Percentiles rank a stretch among this genome's conserved stretches.
Evolutionary conservation across 2,888 invertebrate species (phyloP).

Genomic region (Amphipoea oculea): DNA sequence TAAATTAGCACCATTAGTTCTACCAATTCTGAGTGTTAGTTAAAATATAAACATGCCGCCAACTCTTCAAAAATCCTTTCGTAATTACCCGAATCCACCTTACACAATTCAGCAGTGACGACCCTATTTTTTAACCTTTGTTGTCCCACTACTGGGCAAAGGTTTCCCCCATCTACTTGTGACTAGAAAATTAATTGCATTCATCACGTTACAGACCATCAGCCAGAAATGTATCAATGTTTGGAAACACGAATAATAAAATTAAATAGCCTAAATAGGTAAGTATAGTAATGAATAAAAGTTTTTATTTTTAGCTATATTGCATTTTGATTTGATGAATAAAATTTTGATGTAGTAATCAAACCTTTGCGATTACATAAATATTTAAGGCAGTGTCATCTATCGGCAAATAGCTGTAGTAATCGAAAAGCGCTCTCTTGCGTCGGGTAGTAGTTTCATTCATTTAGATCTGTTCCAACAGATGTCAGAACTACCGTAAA

Average conservation of each 20-base stretch:
- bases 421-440: slow-evolving; percentile 28
- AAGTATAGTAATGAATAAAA: not conserved
- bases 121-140: not conserved
- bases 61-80: too few relatives aligned
- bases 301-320: not conserved
- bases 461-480: not conserved
- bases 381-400: slow-evolving; percentile 24
- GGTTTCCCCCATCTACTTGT: not conserved
- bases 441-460: slow-evolving; percentile 1
- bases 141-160: not conserved
- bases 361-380: not conserved
- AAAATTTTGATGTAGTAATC: not conserved
- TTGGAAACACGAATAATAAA: not conserved
- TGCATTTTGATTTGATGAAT: not conserved
- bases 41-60: too few relatives aligned
- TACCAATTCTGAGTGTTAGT: too few relatives aligned
- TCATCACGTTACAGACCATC: not conserved
- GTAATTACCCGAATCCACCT: too few relatives aligned
- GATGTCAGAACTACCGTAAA: slow-evolving; percentile 23
- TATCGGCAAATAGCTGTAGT: slow-evolving; percentile 30
- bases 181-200: not conserved
- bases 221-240: not conserved
- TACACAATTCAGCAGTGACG: not conserved
- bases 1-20: too few relatives aligned
- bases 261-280: too few relatives aligned